Evolutionary conservation across 1,140 invertebrate genomes (phyloP), one percentile per base, ranked within the genome.

Genomic region (Drosophila melanica): DNA sequence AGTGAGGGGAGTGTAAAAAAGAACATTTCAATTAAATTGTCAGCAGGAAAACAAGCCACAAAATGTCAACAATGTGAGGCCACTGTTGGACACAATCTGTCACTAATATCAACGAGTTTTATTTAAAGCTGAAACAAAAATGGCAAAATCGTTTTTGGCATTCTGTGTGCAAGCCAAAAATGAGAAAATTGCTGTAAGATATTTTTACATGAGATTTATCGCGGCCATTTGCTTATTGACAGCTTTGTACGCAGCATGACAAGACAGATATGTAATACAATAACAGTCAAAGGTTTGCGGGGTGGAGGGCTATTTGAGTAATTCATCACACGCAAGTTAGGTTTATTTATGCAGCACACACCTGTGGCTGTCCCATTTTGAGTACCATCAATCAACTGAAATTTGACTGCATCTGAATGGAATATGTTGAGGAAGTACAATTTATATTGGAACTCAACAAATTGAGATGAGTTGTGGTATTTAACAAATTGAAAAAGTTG

Each of bases 161-260:
- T 18, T 11, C n/a, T 37, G 37, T 47, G 39, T 33, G n/a, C 4
- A 12, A 23, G 20, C 20, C 12, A 14, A 30, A 39, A 48, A 48
- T n/a, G 42, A 30, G 27, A 35, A 66, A 67, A 53, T 37, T 53
- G 63, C 14, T 54, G 48, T 16, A 67, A 59, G 64, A 60, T 60
- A 60, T 73, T 47, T 20, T n/a, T 42, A 48, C 41, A 60, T 60
- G 55, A 77, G 75, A 86, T 86, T 86, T 87, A 86, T 86, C 47
- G 79, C 75, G 48, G 48, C 59, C 75, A 86, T 86, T 86, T 87
- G 82, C 82, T 79, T 87, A 86, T 86, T 86, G 81, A 87, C 81
- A 86, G 82, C 71, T 73, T 30, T 14, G 68, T 74, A 60, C 58
- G 70, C 62, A 37, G 59, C 71, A 67, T 84, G 81, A 81, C 84